phyloP scores from a whole-genome alignment of 2,888 invertebrate genomes.

The Ethmia dodecea region DNA sequence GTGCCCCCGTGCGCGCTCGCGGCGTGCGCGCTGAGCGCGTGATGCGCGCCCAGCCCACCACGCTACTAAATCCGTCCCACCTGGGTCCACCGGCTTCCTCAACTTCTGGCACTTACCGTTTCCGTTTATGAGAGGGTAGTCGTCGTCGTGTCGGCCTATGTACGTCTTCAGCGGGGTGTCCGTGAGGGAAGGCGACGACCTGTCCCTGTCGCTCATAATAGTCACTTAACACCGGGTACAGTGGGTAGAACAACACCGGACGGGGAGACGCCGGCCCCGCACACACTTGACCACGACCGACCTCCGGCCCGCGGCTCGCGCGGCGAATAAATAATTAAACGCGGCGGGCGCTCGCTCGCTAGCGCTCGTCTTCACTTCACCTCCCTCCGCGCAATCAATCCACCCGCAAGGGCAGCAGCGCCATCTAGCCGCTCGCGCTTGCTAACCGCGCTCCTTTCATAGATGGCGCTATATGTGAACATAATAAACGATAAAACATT shows the following conservation, averaged over 20 bases:
- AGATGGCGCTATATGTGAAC: too few relatives aligned
- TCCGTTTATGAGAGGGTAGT: constrained; percentile 87
- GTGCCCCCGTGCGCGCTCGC: constrained; percentile 23
- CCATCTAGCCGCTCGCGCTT: constrained; percentile 14
- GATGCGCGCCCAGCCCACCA: constrained; percentile 25
- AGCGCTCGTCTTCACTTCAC: constrained; percentile 25
- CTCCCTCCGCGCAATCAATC: constrained; percentile 30
- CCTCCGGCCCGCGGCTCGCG: constrained; percentile 76
- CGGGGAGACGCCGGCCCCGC: constrained; percentile 65
- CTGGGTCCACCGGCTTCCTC: constrained; percentile 22
- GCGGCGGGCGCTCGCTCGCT: constrained; percentile 22
- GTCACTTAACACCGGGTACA: constrained; percentile 67
- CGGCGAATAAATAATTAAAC: constrained; percentile 63
- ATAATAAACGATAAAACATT: too few relatives aligned
- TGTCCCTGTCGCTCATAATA: constrained; percentile 94
- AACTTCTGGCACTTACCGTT: constrained; percentile 74
- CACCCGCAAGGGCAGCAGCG: constrained; percentile 16
- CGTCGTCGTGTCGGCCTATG: constrained; percentile 89
- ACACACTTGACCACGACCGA: constrained; percentile 65
- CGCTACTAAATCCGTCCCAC: constrained; percentile 18
- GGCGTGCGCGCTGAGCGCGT: constrained; percentile 28
- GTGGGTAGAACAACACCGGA: constrained; percentile 50
- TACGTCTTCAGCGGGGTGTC: constrained; percentile 92
- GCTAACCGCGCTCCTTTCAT: constrained; percentile 2
- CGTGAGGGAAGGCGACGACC: constrained; percentile 91